phyloP scores from a whole-genome alignment of 2,797 vertebrate species.

The Rhinichthys osculus region DNA sequence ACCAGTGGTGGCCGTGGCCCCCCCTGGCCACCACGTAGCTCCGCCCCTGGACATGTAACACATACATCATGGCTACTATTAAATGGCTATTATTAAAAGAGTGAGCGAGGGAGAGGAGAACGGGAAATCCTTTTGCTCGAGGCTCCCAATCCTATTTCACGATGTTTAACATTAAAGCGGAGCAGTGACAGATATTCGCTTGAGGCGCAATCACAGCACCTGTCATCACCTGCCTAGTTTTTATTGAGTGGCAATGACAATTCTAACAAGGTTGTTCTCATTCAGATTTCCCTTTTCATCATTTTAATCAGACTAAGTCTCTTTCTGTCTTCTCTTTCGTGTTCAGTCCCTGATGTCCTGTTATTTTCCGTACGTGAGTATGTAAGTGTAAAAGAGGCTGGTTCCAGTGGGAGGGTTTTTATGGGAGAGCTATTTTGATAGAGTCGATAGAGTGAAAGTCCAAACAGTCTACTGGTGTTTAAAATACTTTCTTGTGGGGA shows the following conservation, averaged over 20 bases:
- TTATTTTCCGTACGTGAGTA: not conserved
- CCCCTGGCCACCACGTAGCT: too few relatives aligned
- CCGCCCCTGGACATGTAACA: not conserved
- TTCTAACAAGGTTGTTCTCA: not conserved
- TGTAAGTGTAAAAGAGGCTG: constrained; percentile 18
- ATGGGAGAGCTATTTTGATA: constrained; percentile 74
- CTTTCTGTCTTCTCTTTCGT: constrained; percentile 1
- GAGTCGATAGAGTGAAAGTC: constrained; percentile 67
- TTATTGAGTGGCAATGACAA: not conserved
- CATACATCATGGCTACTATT: not conserved
- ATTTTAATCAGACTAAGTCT: constrained; percentile 8
- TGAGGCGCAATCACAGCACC: constrained; percentile 32
- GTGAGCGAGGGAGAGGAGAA: not conserved
- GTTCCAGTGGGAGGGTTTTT: constrained; percentile 60
- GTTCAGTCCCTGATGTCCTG: not conserved
- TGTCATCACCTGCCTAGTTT: constrained; percentile 43
- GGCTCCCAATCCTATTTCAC: constrained; percentile 27
- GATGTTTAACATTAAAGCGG: constrained; percentile 28
- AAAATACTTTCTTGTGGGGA: constrained; percentile 74
- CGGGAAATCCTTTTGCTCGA: constrained; percentile 1
- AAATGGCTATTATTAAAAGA: constrained; percentile 18
- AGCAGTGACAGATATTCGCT: constrained; percentile 42
- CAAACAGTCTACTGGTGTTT: constrained; percentile 68
- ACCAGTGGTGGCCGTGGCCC: too few relatives aligned
- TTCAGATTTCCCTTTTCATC: constrained; percentile 28